Conservation (phyloP, 2,113 vertebrate genomes). For the Dendrocopos noguchii region DNA sequence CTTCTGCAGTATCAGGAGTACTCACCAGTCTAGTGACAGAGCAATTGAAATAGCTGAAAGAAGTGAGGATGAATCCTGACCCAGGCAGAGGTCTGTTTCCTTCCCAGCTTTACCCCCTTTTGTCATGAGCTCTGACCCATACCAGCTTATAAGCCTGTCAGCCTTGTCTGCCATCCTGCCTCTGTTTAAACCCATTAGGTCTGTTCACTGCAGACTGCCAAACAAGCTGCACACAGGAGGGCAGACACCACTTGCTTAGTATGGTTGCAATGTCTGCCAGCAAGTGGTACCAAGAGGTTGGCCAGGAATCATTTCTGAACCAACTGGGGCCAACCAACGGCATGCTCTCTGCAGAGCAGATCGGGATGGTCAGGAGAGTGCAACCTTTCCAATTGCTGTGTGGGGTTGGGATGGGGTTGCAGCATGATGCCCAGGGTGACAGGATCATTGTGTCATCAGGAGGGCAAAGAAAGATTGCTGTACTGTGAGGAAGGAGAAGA, state of each 20-base stretch:
- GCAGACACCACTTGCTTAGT: neutral
- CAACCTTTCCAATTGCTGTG: rapidly evolving
- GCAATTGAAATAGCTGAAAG: neutral
- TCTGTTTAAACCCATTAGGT: neutral
- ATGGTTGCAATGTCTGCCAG: neutral
- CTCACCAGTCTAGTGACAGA: neutral
- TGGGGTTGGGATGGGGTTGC: too few relatives aligned
- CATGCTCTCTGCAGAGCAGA: neutral
- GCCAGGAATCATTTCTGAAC: neutral
- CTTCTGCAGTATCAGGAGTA: neutral
- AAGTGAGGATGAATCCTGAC: neutral
- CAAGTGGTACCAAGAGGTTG: rapidly evolving
- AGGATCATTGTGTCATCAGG: neutral
- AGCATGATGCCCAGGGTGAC: neutral
- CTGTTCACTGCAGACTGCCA: neutral
- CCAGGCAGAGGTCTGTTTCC: neutral
- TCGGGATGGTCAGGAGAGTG: neutral
- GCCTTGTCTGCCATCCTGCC: neutral
- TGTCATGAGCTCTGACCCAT: neutral
- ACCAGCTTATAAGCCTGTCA: neutral
- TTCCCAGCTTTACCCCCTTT: neutral
- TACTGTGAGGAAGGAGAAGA: neutral
- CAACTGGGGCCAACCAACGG: neutral
- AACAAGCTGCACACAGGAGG: neutral
- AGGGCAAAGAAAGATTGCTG: neutral